A percentile compares a stretch with the other conserved stretches of the same genome.
These are phyloP conservation scores for Poeciliopsis turneri DNA, from an alignment of 2,797 vertebrate species.

Conservation along the genomic window DNA sequence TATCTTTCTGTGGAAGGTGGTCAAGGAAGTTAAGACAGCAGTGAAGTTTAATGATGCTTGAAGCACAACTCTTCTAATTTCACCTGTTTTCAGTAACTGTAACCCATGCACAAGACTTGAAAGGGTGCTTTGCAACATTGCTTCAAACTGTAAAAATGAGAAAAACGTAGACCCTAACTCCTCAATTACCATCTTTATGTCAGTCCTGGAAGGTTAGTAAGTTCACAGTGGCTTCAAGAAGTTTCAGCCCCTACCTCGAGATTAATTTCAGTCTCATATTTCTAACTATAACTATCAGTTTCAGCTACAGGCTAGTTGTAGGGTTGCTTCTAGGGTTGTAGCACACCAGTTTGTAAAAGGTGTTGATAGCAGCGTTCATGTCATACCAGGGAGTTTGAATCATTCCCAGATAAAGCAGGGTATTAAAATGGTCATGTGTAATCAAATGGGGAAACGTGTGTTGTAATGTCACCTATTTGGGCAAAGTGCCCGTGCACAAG, in stretches of 20 bases:
- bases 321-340: constrained; percentile 22
- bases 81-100: constrained; percentile 61
- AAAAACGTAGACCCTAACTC: constrained; percentile 22
- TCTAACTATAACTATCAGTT: constrained; percentile 59
- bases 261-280: constrained; percentile 55
- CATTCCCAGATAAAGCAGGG: constrained; percentile 32
- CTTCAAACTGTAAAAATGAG: constrained; percentile 33
- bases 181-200: constrained; percentile 48
- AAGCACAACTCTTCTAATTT: constrained; percentile 62
- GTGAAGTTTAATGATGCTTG: constrained; percentile 64
- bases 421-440: constrained; percentile 35
- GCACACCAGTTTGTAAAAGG: constrained; percentile 17
- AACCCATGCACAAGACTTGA: constrained; percentile 20
- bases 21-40: constrained; percentile 41
- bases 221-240: constrained; percentile 53
- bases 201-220: constrained; percentile 54
- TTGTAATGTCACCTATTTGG: constrained; percentile 47
- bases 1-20: constrained; percentile 47
- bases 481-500: constrained; percentile 31
- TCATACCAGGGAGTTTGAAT: constrained; percentile 45
- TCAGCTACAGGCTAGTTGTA: constrained; percentile 44
- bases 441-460: constrained; percentile 56
- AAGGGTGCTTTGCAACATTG: constrained; percentile 45
- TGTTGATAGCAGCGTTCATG: constrained; percentile 32
- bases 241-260: constrained; percentile 43